Percentiles rank a stretch among this genome's conserved stretches.
These are phyloP conservation scores for Rhegmatorhina hoffmannsi DNA, from an alignment of 2,113 vertebrate species.

Conservation along the genomic window DNA sequence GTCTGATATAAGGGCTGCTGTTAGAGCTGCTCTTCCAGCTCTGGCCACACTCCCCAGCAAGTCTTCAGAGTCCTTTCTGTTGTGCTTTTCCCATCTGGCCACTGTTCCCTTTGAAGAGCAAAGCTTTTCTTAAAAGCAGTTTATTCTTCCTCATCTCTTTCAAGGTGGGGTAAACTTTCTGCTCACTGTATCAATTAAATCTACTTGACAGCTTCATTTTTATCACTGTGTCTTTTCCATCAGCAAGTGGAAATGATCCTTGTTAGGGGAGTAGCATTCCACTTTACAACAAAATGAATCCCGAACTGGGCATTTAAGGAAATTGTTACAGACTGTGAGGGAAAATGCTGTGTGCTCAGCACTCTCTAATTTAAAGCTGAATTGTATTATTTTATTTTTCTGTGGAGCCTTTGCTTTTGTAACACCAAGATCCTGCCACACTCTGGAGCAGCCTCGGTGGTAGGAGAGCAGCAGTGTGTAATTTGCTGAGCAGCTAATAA, in stretches of 20 bases:
- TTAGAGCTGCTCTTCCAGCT: neutral
- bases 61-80: neutral
- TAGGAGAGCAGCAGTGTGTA: neutral
- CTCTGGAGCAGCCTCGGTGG: neutral
- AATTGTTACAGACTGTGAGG: neutral
- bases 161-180: neutral
- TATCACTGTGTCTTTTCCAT: neutral
- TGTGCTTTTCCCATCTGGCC: neutral
- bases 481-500: conserved; percentile 15
- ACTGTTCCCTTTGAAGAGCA: neutral
- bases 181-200: conserved; percentile 37
- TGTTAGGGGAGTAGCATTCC: conserved; percentile 15
- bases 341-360: conserved; percentile 34
- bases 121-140: conserved; percentile 7
- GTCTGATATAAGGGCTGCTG: neutral
- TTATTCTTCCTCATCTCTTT: neutral
- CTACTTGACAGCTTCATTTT: conserved; percentile 31
- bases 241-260: conserved; percentile 15
- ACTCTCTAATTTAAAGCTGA: conserved; percentile 16
- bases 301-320: conserved; percentile 53
- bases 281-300: conserved; percentile 37
- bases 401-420: neutral
- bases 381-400: neutral
- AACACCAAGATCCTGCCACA: neutral
- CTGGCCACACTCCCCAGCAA: neutral